A percentile compares a stretch with the other conserved stretches of the same genome.
phyloP scores from a whole-genome alignment of 2,888 invertebrate species.

The Archips crataeganus region DNA sequence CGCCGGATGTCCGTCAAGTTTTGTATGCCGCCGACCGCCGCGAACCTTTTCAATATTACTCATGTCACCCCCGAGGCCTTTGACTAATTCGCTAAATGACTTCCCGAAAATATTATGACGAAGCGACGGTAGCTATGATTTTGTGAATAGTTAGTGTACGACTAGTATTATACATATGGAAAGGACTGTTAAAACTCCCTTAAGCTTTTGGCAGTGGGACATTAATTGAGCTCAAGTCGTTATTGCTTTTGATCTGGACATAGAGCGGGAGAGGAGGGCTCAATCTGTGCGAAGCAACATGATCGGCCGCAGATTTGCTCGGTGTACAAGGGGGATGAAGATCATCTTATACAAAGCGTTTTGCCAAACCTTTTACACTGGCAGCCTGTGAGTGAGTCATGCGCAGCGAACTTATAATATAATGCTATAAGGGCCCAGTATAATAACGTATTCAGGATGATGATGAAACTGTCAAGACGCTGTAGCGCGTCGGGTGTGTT shows the following conservation, averaged over 20 bases:
- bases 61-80: slow-evolving; percentile 55
- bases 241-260: neutral
- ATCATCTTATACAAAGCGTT: no score
- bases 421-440: no score
- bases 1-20: slow-evolving; percentile 77
- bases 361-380: no score
- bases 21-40: slow-evolving; percentile 61
- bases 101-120: slow-evolving; percentile 44
- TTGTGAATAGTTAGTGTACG: slow-evolving; percentile 42
- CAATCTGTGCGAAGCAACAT: no score
- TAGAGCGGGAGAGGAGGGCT: no score
- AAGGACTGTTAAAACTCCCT: slow-evolving; percentile 3
- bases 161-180: neutral
- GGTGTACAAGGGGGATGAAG: no score
- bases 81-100: slow-evolving; percentile 60
- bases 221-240: slow-evolving; percentile 7
- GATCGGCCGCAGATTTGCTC: no score
- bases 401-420: no score
- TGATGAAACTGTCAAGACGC: no score
- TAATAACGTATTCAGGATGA: no score
- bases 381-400: no score
- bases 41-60: slow-evolving; percentile 63
- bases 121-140: slow-evolving; percentile 41
- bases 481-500: no score
- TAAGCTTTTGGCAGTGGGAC: neutral